Percentiles rank a stretch among this genome's conserved stretches.
Evolutionary conservation across 2,888 invertebrate species (phyloP).

Genomic region (Eupelmus urozonus): DNA sequence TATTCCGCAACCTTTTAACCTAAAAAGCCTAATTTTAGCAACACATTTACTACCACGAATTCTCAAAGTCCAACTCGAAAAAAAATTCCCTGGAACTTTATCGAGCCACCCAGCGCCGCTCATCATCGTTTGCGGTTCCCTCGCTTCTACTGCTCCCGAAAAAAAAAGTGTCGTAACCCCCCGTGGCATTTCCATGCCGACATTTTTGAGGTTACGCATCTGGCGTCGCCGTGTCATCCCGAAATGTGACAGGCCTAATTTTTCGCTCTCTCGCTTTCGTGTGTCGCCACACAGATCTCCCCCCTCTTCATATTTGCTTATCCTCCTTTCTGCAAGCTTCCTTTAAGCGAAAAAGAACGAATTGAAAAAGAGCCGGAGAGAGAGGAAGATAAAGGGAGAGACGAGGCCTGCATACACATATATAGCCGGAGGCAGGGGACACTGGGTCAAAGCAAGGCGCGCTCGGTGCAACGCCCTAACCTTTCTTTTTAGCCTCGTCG

Average conservation of each 20-base stretch:
- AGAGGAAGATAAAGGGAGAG: slow-evolving; percentile 35
- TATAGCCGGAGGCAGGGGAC: slow-evolving; percentile 60
- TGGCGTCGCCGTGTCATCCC: slow-evolving; percentile 1
- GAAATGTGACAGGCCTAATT: slow-evolving; percentile 40
- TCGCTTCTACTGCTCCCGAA: too few species aligned
- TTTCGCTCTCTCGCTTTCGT: slow-evolving; percentile 23
- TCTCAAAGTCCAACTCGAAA: too few species aligned
- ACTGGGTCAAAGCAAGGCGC: slow-evolving; percentile 69
- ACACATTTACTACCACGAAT: too few species aligned
- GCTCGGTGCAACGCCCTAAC: slow-evolving; percentile 67
- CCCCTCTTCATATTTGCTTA: slow-evolving; percentile 30
- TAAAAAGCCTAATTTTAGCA: too few species aligned
- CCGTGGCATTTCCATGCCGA: background rate
- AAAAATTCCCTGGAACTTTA: too few species aligned
- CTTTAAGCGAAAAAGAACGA: slow-evolving; percentile 38
- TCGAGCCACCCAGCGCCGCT: background rate
- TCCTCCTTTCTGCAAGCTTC: slow-evolving; percentile 34
- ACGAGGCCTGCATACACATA: slow-evolving; percentile 14
- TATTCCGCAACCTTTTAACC: too few species aligned
- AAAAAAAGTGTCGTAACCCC: slow-evolving; percentile 1
- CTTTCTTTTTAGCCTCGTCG: slow-evolving; percentile 57
- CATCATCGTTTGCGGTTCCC: background rate
- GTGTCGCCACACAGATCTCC: background rate
- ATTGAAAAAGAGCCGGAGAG: slow-evolving; percentile 7
- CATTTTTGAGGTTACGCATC: slow-evolving; percentile 36